Evolutionary conservation across 2,888 invertebrate genomes (phyloP).

Genomic region (Hemaris fuciformis): DNA sequence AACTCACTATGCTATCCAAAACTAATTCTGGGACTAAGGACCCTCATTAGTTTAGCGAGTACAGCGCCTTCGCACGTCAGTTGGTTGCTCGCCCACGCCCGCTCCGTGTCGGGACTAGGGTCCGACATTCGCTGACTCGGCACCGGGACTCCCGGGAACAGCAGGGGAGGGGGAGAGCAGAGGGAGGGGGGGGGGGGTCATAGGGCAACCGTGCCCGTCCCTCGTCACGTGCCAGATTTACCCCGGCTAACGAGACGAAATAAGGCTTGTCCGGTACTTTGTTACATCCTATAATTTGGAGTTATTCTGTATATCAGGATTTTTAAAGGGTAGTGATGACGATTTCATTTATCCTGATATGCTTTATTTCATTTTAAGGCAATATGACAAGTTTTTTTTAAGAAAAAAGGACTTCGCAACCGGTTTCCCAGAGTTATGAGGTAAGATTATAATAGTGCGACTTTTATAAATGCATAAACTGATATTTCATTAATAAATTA

Average conservation of each 20-base stretch:
- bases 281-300: background rate
- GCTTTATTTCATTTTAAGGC: too few relatives aligned
- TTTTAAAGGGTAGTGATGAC: background rate
- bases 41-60: background rate
- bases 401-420: too few relatives aligned
- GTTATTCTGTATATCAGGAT: background rate
- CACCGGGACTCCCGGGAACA: background rate
- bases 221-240: slow-evolving; percentile 8
- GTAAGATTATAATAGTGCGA: too few relatives aligned
- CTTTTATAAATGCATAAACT: too few relatives aligned
- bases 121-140: background rate
- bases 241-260: background rate
- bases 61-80: background rate
- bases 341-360: too few relatives aligned
- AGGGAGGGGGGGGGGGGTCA: background rate
- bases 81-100: background rate
- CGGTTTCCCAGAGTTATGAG: too few relatives aligned
- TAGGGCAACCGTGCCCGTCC: background rate
- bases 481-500: too few relatives aligned
- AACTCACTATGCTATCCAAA: background rate
- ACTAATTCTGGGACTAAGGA: background rate
- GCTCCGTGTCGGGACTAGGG: background rate
- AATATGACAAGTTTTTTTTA: too few relatives aligned
- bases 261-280: background rate
- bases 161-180: background rate